Evolutionary conservation across 2,113 vertebrate species (phyloP), one percentile per base, ranked within the genome.

Genomic region (Centropristis striata): DNA sequence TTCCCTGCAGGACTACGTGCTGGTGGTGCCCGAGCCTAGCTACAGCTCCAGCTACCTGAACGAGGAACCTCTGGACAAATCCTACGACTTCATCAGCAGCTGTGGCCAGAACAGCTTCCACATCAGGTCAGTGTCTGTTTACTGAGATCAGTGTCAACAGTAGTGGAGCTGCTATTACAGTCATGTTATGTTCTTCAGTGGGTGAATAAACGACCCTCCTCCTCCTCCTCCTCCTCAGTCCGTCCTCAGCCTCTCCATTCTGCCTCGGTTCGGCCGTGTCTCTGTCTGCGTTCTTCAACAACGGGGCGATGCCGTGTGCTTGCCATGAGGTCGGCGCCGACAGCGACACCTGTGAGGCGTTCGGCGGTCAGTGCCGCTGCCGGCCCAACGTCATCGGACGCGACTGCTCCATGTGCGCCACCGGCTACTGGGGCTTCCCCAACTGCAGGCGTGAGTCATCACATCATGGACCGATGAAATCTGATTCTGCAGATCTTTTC

Each of bases 401-500:
- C 1, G 94, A 98, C 92, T 99, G 98, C 76, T 97, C 98, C 65
- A 97, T 94, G 91, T 99, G 98, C 0, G 96, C 97, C 87, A 99
- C 97, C 0, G 98, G 98, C 49, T 97, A 96, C 95, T 99, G 97
- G 95, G 98, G 98, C 20, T 99, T 99, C 89, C 98, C 98, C 82
- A 95, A 80, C 92, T 99, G 98, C 89, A 96, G 96, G 66, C 95
- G 98, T 99, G 94, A 97, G 98, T 96, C 32, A 32, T n/a, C n/a
- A n/a, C n/a, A n/a, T n/a, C n/a, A n/a, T n/a, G n/a, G n/a, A n/a
- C n/a, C n/a, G n/a, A n/a, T n/a, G n/a, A n/a, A n/a, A 13, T 63
- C 27, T 23, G 42, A 39, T 15, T 15, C n/a, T n/a, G n/a, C n/a
- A n/a, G n/a, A n/a, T n/a, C n/a, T n/a, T n/a, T n/a, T n/a, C n/a